Evolutionary conservation across 2,888 invertebrate species (phyloP).

Genomic region (Ormyrus rosae): DNA sequence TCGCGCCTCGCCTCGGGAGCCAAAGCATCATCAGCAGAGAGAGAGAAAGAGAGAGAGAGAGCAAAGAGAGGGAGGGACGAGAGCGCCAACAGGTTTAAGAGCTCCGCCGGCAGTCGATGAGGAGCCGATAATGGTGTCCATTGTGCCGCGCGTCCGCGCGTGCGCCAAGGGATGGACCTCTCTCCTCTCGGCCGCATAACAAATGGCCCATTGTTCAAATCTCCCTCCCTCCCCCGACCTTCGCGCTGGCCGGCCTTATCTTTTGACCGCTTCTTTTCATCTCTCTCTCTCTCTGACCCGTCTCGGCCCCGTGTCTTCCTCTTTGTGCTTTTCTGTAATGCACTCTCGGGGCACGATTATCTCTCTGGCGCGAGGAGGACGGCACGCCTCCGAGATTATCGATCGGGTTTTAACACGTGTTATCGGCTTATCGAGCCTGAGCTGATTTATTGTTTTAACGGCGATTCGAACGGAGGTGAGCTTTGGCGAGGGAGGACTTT

Average conservation of each 20-base stretch:
- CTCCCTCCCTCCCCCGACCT: constrained; percentile 26
- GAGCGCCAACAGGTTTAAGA: constrained; percentile 61
- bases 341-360: no score
- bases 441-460: no score
- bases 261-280: background rate
- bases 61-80: background rate
- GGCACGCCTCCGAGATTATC: no score
- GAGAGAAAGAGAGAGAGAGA: background rate
- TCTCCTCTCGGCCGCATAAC: constrained; percentile 60
- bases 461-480: no score
- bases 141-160: constrained; percentile 61
- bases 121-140: constrained; percentile 70
- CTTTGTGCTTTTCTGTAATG: no score
- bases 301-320: background rate
- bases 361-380: no score
- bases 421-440: no score
- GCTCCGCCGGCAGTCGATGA: constrained; percentile 63
- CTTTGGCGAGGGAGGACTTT: no score
- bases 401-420: no score
- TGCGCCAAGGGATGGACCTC: constrained; percentile 30
- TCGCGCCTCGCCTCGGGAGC: no score
- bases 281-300: background rate
- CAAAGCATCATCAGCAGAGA: no score
- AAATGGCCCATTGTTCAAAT: constrained; percentile 70
- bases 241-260: background rate